phyloP scores from a whole-genome alignment of 2,888 invertebrate genomes.

The Tinea semifulvella region DNA sequence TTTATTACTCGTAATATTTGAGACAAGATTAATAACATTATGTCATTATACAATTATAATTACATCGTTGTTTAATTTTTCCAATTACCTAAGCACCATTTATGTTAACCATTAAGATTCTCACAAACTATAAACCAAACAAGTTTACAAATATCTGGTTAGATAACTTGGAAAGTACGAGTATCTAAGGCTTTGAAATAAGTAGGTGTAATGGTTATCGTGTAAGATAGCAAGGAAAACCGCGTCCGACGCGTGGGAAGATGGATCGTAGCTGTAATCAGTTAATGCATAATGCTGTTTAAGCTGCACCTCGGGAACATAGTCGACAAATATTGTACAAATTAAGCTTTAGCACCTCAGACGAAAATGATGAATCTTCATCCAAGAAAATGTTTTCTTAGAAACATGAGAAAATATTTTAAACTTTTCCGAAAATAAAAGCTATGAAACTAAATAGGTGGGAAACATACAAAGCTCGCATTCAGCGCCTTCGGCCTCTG shows the following conservation, averaged over 20 bases:
- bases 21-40: too few relatives aligned
- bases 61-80: too few relatives aligned
- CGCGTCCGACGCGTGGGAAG: slow-evolving; percentile 27
- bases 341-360: slow-evolving; percentile 33
- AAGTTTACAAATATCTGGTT: too few relatives aligned
- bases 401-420: background rate
- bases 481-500: slow-evolving; percentile 3
- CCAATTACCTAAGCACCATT: too few relatives aligned
- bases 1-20: too few relatives aligned
- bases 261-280: slow-evolving; percentile 56
- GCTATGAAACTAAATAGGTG: background rate
- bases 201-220: slow-evolving; percentile 9
- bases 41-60: too few relatives aligned
- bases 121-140: too few relatives aligned
- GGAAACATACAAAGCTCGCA: slow-evolving; percentile 2
- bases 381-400: background rate
- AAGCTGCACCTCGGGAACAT: slow-evolving; percentile 35
- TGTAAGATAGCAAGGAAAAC: slow-evolving; percentile 1
- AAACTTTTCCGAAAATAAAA: too few relatives aligned
- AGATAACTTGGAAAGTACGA: too few relatives aligned
- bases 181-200: background rate
- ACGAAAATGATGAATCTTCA: background rate
- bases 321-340: slow-evolving; percentile 43
- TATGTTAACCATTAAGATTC: too few relatives aligned
- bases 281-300: slow-evolving; percentile 59